A percentile compares a stretch with the other conserved stretches of the same genome.
phyloP scores from a whole-genome alignment of 2,797 vertebrate species.

The Onychomys torridus region DNA sequence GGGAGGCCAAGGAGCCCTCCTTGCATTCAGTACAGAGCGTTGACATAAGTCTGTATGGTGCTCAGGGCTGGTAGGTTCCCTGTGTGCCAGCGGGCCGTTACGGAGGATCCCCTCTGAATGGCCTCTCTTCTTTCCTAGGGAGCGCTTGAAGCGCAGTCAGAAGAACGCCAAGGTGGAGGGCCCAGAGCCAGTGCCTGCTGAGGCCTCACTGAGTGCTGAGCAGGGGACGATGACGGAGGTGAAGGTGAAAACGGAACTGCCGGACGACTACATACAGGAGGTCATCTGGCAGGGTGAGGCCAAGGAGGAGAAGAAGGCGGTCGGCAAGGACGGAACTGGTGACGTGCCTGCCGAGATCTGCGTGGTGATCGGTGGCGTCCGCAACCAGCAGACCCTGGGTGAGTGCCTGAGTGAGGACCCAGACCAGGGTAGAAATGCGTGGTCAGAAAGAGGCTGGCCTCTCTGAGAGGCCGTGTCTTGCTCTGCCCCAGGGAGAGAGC shows the following conservation, averaged over 20 bases:
- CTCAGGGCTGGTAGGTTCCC: background rate
- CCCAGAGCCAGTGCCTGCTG: slow-evolving; percentile 82
- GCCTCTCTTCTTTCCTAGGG: slow-evolving; percentile 82
- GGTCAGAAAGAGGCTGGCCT: background rate
- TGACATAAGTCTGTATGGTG: background rate
- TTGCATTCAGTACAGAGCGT: background rate
- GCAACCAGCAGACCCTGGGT: slow-evolving; percentile 96
- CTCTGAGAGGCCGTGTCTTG: background rate
- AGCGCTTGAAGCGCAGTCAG: slow-evolving; percentile 87
- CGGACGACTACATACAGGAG: slow-evolving; percentile 89
- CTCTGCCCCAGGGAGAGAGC: background rate
- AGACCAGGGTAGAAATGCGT: accelerated
- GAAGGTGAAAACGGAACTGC: slow-evolving; percentile 94
- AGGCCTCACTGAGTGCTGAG: slow-evolving; percentile 86
- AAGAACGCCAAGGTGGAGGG: slow-evolving; percentile 86
- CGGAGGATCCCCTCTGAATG: background rate
- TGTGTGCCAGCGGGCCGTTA: accelerated
- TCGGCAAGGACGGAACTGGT: slow-evolving; percentile 89
- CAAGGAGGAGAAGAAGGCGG: slow-evolving; percentile 92
- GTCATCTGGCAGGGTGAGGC: slow-evolving; percentile 89
- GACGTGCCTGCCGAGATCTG: slow-evolving; percentile 97
- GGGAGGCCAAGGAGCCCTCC: background rate
- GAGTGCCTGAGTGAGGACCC: slow-evolving; percentile 71
- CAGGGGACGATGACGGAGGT: slow-evolving; percentile 90
- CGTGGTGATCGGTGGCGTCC: slow-evolving; percentile 96